Conservation (phyloP, 2,113 vertebrate species). For the Catharus minimus region DNA sequence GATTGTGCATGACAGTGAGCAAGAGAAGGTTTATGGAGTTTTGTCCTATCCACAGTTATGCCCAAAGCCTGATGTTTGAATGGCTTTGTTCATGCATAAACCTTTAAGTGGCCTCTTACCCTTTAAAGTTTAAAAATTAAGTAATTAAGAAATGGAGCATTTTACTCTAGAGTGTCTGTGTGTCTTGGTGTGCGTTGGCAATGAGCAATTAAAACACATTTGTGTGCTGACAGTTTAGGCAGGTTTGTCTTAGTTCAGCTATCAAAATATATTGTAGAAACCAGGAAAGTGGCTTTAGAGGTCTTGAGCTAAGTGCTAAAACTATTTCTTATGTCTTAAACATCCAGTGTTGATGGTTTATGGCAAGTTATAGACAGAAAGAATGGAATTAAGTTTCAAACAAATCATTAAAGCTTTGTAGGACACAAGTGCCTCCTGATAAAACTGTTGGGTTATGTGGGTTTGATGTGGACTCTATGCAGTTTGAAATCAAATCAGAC, state of each 20-base stretch:
- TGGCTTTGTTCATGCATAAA: background rate
- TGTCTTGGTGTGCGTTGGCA: accelerated
- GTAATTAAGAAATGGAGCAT: background rate
- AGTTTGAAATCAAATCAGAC: background rate
- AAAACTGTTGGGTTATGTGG: background rate
- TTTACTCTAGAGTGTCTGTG: background rate
- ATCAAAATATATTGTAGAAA: background rate
- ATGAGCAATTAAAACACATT: background rate
- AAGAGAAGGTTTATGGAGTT: background rate
- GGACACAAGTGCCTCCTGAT: background rate
- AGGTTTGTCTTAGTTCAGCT: background rate
- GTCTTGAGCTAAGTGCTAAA: background rate
- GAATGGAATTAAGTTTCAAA: background rate
- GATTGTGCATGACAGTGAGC: accelerated
- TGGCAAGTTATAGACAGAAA: background rate
- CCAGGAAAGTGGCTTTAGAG: background rate
- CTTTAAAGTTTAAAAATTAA: background rate
- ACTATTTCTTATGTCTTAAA: background rate
- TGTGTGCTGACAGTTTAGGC: background rate
- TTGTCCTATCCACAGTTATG: background rate
- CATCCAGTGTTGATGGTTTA: background rate
- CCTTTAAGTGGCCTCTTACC: background rate
- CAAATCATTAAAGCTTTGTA: background rate
- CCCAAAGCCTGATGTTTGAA: accelerated
- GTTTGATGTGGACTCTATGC: accelerated